Evolutionary conservation across 1,140 invertebrate species (phyloP), one percentile per base, ranked within the genome.

Genomic region (Pachypeltis micranthus): DNA sequence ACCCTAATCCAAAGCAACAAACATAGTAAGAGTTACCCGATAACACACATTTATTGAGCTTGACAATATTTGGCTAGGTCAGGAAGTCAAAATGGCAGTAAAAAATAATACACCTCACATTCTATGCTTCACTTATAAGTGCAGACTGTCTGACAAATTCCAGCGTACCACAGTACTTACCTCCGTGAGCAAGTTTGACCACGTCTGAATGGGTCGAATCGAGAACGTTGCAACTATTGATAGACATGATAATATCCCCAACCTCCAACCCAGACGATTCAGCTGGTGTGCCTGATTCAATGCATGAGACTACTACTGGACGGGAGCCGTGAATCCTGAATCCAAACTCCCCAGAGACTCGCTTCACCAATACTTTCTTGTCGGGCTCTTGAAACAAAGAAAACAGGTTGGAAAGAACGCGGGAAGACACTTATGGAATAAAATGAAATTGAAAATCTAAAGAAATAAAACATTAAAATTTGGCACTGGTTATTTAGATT

Each of bases 311-410:
- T 0, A 96, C 91, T 0, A 96, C 92, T 0, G 95, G 94, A 68
- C 93, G 90, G 61, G 90, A 93, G 12, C 94, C 93, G 69, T 96
- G 90, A 68, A 98, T 95, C 55, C 94, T 83, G 71, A 98, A 95
- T 12, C 95, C 95, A 74, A 96, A 97, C 71, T 96, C 93, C 7
- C 88, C 90, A 19, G 87, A 87, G 61, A 88, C 83, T 47, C 88
- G 82, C 66, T 82, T 82, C 0, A 93, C 87, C 44, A 88, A 79
- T 16, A 94, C 86, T 27, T 83, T 87, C 73, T 92, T 91, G 74
- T 93, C 89, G 72, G 87, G 87, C 72, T 91, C 90, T 93, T 78
- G 31, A 77, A 78, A 25, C 2, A 1, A 62, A 21, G 44, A 62
- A 10, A 28, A 26, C 7, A n/a, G 34, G n/a, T 39, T 7, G n/a